A percentile compares a stretch with the other conserved stretches of the same genome.
phyloP scores from a whole-genome alignment of 53 echinoderm and acorn worm genomes.

The Astropecten irregularis region DNA sequence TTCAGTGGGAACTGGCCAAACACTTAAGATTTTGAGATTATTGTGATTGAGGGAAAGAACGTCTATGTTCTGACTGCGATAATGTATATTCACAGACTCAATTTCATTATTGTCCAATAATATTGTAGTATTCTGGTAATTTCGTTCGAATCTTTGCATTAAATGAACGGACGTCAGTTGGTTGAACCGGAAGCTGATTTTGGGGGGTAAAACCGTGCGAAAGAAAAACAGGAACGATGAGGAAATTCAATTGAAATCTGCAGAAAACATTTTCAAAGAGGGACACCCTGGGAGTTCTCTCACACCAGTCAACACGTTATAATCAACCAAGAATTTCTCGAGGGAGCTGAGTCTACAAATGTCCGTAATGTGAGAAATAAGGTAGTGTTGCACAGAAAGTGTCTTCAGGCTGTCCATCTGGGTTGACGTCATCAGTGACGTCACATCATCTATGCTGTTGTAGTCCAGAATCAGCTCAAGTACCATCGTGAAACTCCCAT shows the following conservation, averaged over 20 bases:
- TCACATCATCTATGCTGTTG: constrained; percentile 14
- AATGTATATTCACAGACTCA: background rate
- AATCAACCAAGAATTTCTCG: background rate
- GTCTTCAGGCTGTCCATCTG: background rate
- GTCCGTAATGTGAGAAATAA: background rate
- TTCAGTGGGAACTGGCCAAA: background rate
- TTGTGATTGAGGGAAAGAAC: constrained; percentile 8
- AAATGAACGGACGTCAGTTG: background rate
- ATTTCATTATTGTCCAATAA: constrained; percentile 15
- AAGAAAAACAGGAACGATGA: background rate
- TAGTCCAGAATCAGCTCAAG: constrained; percentile 25
- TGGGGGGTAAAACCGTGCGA: background rate
- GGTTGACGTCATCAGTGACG: constrained; percentile 1
- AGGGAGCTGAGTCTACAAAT: background rate
- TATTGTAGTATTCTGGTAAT: too few relatives aligned
- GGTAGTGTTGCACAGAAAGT: constrained; percentile 5
- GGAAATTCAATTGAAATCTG: background rate
- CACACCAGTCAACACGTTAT: background rate
- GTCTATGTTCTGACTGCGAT: background rate
- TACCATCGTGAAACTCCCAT: background rate
- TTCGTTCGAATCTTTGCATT: too few relatives aligned
- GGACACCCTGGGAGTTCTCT: background rate
- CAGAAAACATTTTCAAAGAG: background rate
- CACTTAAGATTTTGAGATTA: background rate
- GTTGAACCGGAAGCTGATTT: constrained; percentile 1